Base-by-base conservation (phyloP, 2,888 invertebrate genomes). In the Epinotia ramella region DNA sequence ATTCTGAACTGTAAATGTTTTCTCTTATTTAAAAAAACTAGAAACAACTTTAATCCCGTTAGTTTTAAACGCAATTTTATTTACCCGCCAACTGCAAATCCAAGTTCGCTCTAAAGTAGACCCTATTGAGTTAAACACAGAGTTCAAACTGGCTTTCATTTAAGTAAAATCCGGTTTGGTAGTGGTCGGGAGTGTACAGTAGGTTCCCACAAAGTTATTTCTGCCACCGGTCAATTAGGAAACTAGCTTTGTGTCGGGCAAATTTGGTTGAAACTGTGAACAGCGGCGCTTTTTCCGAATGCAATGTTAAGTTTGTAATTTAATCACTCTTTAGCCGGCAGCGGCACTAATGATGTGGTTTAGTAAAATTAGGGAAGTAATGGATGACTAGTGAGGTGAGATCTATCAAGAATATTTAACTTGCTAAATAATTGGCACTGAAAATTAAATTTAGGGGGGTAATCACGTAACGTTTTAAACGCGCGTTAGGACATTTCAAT, bases 281-380 rank as follows among this genome's bases (percentile, higher is more conserved):
- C 9, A 49, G 59, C 64, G 53, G 65, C 40, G 64, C 40, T 24
- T 4, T 7, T 18, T 28, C 44, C 3, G 60, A 46, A 5, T 3
- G 70, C 65, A 70, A n/a, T 16, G 11, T 53, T 24, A 28, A 60
- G 40, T 65, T 75, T 70, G 75, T 60, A 66, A 56, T 60, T 33
- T 53, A 53, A 70, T 65, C 69, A 59, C 74, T 74, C 74, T 75
- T 70, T 71, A 70, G 70, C 24, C 24, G 13, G 33, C 33, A 28
- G 24, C 33, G 33, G 59, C 70, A 44, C 75, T 70, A 70, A 75
- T 75, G 75, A 75, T 13, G 75, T 66, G 75, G 75, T 75, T 70
- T 53, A 66, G 75, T 65, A 44, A 60, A 70, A 62, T 65, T 70
- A 59, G 70, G 73, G 28, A 53, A 70, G 59, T 70, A 74, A 74